Percentiles rank a stretch among this genome's conserved stretches.
phyloP scores from a whole-genome alignment of 2,797 vertebrate species.

The Hipposideros larvatus region DNA sequence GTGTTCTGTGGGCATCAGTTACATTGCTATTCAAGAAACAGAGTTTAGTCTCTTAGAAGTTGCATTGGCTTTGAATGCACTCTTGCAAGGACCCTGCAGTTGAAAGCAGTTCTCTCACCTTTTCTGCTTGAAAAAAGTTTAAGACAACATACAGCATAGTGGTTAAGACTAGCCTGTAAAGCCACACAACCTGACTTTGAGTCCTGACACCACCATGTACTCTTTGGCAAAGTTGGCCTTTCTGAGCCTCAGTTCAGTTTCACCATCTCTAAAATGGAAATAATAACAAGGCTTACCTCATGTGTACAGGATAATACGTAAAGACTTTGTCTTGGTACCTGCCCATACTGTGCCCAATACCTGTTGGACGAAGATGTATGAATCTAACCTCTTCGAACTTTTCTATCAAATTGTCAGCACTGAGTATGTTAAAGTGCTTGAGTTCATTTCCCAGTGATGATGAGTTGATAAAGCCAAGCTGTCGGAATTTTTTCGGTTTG shows the following conservation, averaged over 20 bases:
- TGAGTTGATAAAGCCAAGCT: not conserved
- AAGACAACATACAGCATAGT: not conserved
- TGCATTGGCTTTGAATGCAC: not conserved
- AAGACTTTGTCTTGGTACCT: not conserved
- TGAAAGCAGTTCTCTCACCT: not conserved
- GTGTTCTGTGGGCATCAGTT: not conserved
- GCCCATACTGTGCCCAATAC: not conserved
- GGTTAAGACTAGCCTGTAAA: not conserved
- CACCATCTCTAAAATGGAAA: not conserved
- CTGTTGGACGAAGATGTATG: not conserved
- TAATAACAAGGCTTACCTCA: not conserved
- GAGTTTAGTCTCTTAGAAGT: not conserved
- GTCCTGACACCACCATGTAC: not conserved
- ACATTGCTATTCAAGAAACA: not conserved
- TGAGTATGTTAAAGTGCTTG: not conserved
- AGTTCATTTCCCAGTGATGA: not conserved
- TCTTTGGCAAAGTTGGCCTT: not conserved
- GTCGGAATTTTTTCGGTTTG: not conserved
- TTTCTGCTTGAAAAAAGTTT: not conserved
- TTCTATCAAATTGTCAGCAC: not conserved
- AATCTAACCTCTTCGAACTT: not conserved
- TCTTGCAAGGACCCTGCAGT: not conserved
- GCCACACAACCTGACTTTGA: not conserved
- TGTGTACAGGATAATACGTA: not conserved
- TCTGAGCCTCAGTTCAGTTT: not conserved